phyloP scores from a whole-genome alignment of 2,113 vertebrate genomes.

The Gopherus flavomarginatus region DNA sequence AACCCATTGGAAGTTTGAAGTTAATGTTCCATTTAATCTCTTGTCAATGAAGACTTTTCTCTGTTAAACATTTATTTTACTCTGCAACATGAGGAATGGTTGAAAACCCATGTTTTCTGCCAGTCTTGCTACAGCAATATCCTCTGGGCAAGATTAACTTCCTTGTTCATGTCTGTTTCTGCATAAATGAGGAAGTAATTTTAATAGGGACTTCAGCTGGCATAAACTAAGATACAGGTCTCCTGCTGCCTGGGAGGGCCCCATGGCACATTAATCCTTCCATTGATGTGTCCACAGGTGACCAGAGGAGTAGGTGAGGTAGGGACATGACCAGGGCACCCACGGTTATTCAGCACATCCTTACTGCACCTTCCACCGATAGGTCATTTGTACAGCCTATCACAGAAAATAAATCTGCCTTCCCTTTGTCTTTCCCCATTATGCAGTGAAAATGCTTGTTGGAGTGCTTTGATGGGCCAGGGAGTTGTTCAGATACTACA shows the following conservation, averaged over 20 bases:
- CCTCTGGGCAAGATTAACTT: background rate
- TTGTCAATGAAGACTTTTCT: background rate
- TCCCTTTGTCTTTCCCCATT: background rate
- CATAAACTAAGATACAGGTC: background rate
- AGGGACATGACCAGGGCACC: background rate
- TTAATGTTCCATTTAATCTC: background rate
- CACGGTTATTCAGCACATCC: background rate
- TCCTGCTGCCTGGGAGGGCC: background rate
- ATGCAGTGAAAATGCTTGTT: background rate
- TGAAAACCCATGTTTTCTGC: background rate
- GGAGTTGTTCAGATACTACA: no score
- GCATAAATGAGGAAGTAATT: background rate
- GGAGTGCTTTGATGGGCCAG: background rate
- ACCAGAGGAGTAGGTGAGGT: background rate
- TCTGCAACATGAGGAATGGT: background rate
- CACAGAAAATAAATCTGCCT: background rate
- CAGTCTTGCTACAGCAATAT: background rate
- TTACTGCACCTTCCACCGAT: background rate
- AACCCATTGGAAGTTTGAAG: background rate
- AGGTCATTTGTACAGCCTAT: background rate
- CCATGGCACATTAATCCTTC: accelerated
- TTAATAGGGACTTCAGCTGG: background rate
- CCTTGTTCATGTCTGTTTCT: background rate
- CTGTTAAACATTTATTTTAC: background rate
- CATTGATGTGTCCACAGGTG: background rate